Evolutionary conservation across 2,888 invertebrate genomes (phyloP), one percentile per base, ranked within the genome.

Genomic region (Stenchaetothrips biformis): DNA sequence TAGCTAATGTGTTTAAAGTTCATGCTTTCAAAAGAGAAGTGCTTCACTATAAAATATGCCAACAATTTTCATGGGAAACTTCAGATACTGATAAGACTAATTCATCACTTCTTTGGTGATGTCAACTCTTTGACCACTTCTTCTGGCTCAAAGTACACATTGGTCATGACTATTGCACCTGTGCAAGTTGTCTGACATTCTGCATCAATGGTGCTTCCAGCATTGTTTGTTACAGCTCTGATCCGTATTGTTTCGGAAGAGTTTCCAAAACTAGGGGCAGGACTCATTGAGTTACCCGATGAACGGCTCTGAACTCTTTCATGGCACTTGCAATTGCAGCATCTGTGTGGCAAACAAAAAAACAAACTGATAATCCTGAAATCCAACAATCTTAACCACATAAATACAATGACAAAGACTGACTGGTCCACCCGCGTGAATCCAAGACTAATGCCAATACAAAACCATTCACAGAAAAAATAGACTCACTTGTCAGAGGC

Each of bases 111-210:
- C 84, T 88, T 89, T 82, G 90, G 89, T 81, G 90, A 89, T 84
- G 89, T 86, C 83, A 90, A 85, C 83, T 90, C 90, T 83, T 88
- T 87, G 83, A 90, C 89, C 81, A 89, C 89, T 82, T 90, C 90
- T 82, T 90, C 90, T 83, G 90, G 90, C 77, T 89, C 89, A 84
- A 89, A 89, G 85, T 89, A 92, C 85, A 96, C 94, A 87, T 94
- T 93, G 78, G 95, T 96, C 84, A 96, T 95, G 80, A 96, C 96
- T 85, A 97, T 94, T 86, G 96, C 96, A 79, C 96, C 96, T 25
- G 96, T 96, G 86, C 95, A 95, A 78, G 95, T 89, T 2, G 96
- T 96, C 87, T 97, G 96, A 81, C 93, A 92, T 53, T 92, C 92
- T 81, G 91, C 90, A 84, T 91, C 91, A 13, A 77, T 67, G 9